Evolutionary conservation across 2,113 vertebrate genomes (phyloP), one percentile per base, ranked within the genome.

Genomic region (Aplodontia rufa): DNA sequence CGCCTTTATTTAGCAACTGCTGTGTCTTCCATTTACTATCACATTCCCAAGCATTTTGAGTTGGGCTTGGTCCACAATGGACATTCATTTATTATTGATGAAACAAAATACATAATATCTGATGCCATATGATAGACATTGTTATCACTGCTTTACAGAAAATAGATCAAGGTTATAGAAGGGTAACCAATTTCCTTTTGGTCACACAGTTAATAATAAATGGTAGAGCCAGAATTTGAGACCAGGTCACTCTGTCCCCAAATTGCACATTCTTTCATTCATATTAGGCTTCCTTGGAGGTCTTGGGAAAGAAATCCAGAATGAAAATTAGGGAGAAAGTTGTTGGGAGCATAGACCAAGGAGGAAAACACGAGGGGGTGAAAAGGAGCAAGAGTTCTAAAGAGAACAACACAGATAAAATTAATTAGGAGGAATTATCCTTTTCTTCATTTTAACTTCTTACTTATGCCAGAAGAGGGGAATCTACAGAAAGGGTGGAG

Each of bases 371-470:
- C 3, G 68, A 58, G 12, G 2, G 11, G 49, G 80, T 9, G 12
- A 85, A 97, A 90, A 87, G 40, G 20, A 64, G 19, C 19, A 84
- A 53, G 71, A 40, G 8, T 75, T 71, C 47, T 85, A 72, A 86
- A 92, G 64, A 91, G 30, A 92, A 45, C 35, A 95, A 78, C 37
- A 81, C 16, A 60, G 80, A 86, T 81, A 64, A 69, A 90, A 49
- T 55, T 60, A 49, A 93, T 82, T 75, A 78, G 75, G 69, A 82
- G 30, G 6, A 66, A 68, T 68, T 79, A 35, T n/a, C 11, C 32
- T 80, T 94, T 96, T 87, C 40, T 91, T 64, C 49, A 62, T 85
- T n/a, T 72, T 76, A 55, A 58, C 55, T 79, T 87, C n/a, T 84
- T 76, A 76, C 86, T 85, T 86, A 69, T 71, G 60, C 72, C 87